These are phyloP conservation scores for Aphidius gifuensis DNA, from an alignment of 1,140 invertebrate genomes.

Conservation along the genomic window DNA sequence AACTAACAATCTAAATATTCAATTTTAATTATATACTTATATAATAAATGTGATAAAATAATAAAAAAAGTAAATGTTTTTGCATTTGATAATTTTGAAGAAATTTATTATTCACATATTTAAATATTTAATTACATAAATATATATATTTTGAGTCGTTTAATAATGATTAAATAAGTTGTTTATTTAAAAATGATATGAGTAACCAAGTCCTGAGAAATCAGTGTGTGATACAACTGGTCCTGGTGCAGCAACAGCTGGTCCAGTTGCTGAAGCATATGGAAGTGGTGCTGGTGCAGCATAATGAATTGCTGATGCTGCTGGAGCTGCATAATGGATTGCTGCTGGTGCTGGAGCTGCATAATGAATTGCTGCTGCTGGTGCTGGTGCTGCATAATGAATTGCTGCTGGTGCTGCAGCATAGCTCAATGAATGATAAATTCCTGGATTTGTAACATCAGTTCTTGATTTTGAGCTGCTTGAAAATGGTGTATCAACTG, in stretches of 20 bases:
- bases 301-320: slow-evolving; percentile 27
- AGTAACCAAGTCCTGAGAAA: slow-evolving; percentile 9
- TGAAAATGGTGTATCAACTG: slow-evolving; percentile 67
- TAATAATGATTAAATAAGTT: neutral
- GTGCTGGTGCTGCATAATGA: slow-evolving; percentile 12
- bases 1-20: neutral
- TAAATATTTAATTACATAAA: slow-evolving; percentile 10
- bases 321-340: slow-evolving; percentile 30
- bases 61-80: neutral
- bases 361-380: slow-evolving; percentile 17
- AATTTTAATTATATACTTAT: too few species aligned
- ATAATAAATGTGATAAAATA: neutral
- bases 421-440: slow-evolving; percentile 42
- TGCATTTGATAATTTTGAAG: slow-evolving; percentile 4
- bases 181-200: slow-evolving; percentile 1
- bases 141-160: neutral
- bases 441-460: slow-evolving; percentile 62
- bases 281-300: slow-evolving; percentile 28
- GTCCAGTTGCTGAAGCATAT: slow-evolving; percentile 23
- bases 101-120: slow-evolving; percentile 5
- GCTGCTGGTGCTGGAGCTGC: slow-evolving; percentile 18
- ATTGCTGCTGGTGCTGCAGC: slow-evolving; percentile 33
- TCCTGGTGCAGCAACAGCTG: neutral
- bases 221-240: slow-evolving; percentile 4
- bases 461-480: slow-evolving; percentile 64